phyloP scores from a whole-genome alignment of 2,797 vertebrate genomes.

The Synaphobranchus kaupii region DNA sequence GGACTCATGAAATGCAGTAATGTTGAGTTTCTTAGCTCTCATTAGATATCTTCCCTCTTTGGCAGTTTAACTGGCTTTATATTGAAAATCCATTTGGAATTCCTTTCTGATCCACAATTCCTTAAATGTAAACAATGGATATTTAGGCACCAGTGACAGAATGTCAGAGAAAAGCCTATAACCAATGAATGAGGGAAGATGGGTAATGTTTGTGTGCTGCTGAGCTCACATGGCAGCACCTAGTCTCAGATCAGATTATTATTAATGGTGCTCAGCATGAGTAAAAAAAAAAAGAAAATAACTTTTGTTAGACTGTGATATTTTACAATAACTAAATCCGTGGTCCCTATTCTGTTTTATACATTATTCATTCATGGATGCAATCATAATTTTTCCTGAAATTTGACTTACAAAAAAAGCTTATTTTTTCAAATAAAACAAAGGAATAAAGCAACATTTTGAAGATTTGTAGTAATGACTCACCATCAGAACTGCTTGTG shows the following conservation, averaged over 20 bases:
- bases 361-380: too few species aligned
- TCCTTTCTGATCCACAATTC: not conserved
- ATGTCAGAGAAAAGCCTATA: not conserved
- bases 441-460: not conserved
- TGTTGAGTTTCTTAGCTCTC: not conserved
- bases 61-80: not conserved
- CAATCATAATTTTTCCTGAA: not conserved
- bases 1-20: not conserved
- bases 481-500: too few species aligned
- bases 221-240: not conserved
- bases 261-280: not conserved
- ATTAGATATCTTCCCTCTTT: not conserved
- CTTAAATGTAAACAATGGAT: not conserved
- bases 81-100: not conserved
- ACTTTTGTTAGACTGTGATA: not conserved
- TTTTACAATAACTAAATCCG: not conserved
- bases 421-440: not conserved
- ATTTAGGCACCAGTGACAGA: not conserved
- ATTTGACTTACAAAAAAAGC: not conserved
- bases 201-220: not conserved
- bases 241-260: not conserved
- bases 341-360: not conserved
- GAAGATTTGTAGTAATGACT: not conserved
- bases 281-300: not conserved
- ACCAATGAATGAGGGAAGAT: not conserved